Percentiles rank a stretch among this genome's conserved stretches.
These are phyloP conservation scores for Drosophila hamatofila DNA, from an alignment of 2,888 invertebrate species.

Conservation along the genomic window DNA sequence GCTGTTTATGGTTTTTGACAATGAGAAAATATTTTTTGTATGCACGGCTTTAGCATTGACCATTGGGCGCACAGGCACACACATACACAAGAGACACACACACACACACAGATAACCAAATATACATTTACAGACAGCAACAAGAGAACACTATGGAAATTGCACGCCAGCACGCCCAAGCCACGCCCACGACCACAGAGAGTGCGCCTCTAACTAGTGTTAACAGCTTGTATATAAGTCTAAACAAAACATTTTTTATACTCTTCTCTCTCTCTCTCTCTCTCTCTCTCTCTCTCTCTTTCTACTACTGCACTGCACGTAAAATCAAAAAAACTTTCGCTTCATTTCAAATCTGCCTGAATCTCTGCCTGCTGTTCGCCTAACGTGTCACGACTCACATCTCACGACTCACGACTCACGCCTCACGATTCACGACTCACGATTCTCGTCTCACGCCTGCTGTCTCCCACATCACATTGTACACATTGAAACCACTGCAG, in stretches of 20 bases:
- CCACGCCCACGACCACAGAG: conserved; percentile 40
- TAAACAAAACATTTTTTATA: conserved; percentile 52
- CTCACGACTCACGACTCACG: conserved; percentile 23
- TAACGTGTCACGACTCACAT: conserved; percentile 25
- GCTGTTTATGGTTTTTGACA: conserved; percentile 55
- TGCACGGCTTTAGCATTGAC: conserved; percentile 61
- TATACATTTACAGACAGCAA: conserved; percentile 31
- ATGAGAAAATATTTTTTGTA: conserved; percentile 39
- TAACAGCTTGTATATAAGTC: conserved; percentile 54
- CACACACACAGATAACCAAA: conserved; percentile 15
- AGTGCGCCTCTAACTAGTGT: conserved; percentile 50
- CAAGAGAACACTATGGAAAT: conserved; percentile 41
- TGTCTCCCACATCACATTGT: conserved; percentile 21
- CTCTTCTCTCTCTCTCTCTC: conserved; percentile 36
- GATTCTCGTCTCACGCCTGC: conserved; percentile 16
- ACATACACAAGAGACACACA: conserved; percentile 22
- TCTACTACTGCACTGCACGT: conserved; percentile 51
- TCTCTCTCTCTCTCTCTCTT: conserved; percentile 30
- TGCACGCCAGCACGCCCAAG: conserved; percentile 61
- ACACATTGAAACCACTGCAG: conserved; percentile 75
- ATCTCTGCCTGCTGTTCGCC: conserved; percentile 33
- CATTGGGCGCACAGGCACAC: conserved; percentile 33
- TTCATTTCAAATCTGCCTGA: conserved; percentile 40
- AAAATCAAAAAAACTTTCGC: conserved; percentile 21
- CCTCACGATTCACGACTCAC: conserved; percentile 23